Percentiles rank a stretch among this genome's conserved stretches.
Conservation (phyloP, 2,888 invertebrate genomes). For the Leptinotarsa haldemani region DNA sequence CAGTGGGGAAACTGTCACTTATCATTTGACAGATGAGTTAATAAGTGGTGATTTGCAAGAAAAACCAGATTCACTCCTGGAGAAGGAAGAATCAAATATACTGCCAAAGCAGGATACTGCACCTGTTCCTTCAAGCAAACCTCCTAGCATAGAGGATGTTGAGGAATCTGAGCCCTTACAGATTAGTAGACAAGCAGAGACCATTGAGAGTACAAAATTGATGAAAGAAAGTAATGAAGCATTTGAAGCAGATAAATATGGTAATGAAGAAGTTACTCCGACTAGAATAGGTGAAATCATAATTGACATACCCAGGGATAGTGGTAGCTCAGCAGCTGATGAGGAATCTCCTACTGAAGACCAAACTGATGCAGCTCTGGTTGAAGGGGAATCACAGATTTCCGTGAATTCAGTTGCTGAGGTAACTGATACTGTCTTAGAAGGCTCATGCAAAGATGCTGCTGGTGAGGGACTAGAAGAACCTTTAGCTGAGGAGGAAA, state of each 20-base stretch:
- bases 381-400: not conserved
- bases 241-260: not conserved
- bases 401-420: not conserved
- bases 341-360: not conserved
- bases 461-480: not conserved
- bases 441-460: not conserved
- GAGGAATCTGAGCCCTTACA: not conserved
- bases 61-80: not conserved
- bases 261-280: not conserved
- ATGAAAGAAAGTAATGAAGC: no score
- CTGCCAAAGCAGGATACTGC: not conserved
- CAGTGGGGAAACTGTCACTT: not conserved
- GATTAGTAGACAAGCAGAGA: no score
- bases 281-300: not conserved
- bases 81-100: not conserved
- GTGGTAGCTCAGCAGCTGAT: not conserved
- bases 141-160: not conserved
- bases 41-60: not conserved
- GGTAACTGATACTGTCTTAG: not conserved
- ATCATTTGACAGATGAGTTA: not conserved
- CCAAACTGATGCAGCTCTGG: not conserved
- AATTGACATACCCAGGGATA: not conserved
- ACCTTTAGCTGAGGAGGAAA: not conserved
- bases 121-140: not conserved
- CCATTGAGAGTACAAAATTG: no score